Conservation (phyloP, 2,113 vertebrate genomes). For the Oenanthe melanoleuca region DNA sequence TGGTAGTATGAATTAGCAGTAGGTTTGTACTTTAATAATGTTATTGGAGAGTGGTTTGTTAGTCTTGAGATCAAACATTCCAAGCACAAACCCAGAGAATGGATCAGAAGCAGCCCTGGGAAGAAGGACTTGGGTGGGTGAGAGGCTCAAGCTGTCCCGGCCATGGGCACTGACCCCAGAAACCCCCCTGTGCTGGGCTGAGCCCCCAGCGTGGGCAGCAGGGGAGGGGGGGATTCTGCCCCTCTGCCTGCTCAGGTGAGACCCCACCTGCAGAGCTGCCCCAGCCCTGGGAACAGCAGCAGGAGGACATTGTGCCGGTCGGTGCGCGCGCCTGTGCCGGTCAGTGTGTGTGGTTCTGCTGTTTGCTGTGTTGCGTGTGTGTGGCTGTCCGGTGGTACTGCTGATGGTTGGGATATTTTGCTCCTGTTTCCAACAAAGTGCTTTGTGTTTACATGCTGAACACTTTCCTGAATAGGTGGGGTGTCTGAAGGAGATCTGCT, state of each 20-base stretch:
- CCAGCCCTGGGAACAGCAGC: no score
- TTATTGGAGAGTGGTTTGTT: background rate
- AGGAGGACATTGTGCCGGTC: no score
- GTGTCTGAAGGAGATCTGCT: background rate
- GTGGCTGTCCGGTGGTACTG: background rate
- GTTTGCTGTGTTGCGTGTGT: background rate
- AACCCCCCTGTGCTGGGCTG: background rate
- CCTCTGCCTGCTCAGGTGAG: no score
- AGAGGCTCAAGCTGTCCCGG: background rate
- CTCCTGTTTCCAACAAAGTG: background rate
- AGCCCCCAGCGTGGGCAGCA: background rate
- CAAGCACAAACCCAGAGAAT: background rate
- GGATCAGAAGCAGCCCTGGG: background rate
- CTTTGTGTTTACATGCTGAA: background rate
- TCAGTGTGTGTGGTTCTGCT: background rate
- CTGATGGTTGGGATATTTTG: background rate
- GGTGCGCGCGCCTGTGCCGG: background rate
- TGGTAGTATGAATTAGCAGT: background rate
- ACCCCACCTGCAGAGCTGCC: no score
- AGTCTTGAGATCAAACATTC: background rate
- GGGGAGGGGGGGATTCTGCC: background rate
- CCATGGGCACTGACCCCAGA: background rate
- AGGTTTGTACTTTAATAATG: background rate
- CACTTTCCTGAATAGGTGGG: background rate
- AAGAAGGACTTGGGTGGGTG: background rate